phyloP scores from a whole-genome alignment of 2,888 invertebrate genomes.

The Eilema sororculum region DNA sequence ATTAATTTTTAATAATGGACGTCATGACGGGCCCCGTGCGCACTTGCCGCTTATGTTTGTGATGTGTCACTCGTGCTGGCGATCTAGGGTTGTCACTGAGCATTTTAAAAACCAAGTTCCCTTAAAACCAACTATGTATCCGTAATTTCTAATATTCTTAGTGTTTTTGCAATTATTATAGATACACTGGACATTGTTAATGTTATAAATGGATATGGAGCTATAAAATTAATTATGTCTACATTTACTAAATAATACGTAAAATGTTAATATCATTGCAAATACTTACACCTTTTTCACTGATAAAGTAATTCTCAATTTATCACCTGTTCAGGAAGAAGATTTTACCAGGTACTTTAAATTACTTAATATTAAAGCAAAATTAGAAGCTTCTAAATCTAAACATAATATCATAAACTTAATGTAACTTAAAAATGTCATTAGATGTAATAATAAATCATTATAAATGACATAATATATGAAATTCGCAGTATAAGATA shows the following conservation, averaged over 20 bases:
- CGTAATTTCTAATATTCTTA: slow-evolving; percentile 45
- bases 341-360: slow-evolving; percentile 12
- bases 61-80: slow-evolving; percentile 65
- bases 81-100: slow-evolving; percentile 61
- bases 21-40: slow-evolving; percentile 68
- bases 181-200: slow-evolving; percentile 43
- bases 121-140: slow-evolving; percentile 52
- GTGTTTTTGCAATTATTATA: slow-evolving; percentile 46
- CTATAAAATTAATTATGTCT: slow-evolving; percentile 30
- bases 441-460: neutral
- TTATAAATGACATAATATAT: slow-evolving; percentile 22
- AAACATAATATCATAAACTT: neutral
- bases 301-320: slow-evolving; percentile 10
- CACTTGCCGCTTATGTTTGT: slow-evolving; percentile 67
- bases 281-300: neutral
- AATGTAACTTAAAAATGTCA: neutral
- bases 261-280: neutral
- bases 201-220: slow-evolving; percentile 33
- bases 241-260: neutral
- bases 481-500: slow-evolving; percentile 36
- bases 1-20: slow-evolving; percentile 65
- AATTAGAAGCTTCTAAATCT: slow-evolving; percentile 1
- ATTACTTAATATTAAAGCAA: slow-evolving; percentile 5
- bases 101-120: slow-evolving; percentile 59
- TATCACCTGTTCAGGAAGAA: slow-evolving; percentile 3